phyloP scores from a whole-genome alignment of 2,113 vertebrate genomes.

The Sphyrna mokarran region DNA sequence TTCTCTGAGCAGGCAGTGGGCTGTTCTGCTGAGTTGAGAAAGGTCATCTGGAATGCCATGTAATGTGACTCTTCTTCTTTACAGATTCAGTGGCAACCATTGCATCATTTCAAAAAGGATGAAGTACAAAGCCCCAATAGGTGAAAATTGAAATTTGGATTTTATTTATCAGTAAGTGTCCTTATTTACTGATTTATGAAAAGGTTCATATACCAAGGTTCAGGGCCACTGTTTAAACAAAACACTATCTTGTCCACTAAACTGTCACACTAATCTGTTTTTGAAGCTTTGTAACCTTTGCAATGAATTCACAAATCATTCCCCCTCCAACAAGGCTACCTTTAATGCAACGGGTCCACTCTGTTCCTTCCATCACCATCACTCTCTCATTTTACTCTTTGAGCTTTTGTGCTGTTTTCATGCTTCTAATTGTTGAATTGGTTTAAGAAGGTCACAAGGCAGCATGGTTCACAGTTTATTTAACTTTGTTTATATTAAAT shows the following conservation, averaged over 20 bases:
- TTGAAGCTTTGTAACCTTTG: background rate
- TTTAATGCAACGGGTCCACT: too few relatives aligned
- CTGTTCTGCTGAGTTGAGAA: background rate
- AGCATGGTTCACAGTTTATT: conserved; percentile 66
- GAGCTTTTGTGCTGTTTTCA: background rate
- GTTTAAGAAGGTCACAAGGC: conserved; percentile 7
- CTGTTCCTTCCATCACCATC: background rate
- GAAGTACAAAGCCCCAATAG: background rate
- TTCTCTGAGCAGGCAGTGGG: background rate
- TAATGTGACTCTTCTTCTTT: background rate
- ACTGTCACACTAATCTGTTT: background rate
- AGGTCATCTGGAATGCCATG: background rate
- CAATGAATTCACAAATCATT: background rate
- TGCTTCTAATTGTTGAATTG: background rate
- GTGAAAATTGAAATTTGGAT: background rate
- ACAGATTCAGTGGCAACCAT: background rate
- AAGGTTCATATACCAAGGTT: background rate
- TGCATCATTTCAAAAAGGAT: background rate
- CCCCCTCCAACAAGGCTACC: background rate
- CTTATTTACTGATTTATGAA: background rate
- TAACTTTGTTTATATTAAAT: conserved; percentile 99
- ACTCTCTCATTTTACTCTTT: background rate
- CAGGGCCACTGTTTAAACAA: background rate
- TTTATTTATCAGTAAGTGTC: background rate
- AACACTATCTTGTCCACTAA: background rate